Evolutionary conservation across 1,140 invertebrate species (phyloP).

Genomic region (Paramacrobiotus metropolitanus): DNA sequence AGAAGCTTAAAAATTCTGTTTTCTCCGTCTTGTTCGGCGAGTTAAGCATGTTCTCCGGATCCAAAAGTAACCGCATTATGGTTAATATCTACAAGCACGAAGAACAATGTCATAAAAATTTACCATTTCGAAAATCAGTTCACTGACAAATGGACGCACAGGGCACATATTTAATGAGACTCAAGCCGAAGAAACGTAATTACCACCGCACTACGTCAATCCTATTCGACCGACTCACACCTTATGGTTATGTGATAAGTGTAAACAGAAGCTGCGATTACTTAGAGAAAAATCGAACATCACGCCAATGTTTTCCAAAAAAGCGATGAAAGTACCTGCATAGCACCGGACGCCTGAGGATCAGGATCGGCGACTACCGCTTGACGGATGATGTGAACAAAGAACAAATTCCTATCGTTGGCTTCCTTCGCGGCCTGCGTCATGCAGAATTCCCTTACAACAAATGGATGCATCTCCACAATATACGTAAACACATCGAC

Average conservation of each 20-base stretch:
- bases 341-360: conserved; percentile 15
- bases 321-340: too few relatives aligned
- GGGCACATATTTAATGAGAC: too few relatives aligned
- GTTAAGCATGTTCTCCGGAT: conserved; percentile 90
- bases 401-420: neutral
- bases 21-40: conserved; percentile 60
- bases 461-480: conserved; percentile 89
- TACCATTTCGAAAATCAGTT: too few relatives aligned
- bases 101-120: too few relatives aligned
- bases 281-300: too few relatives aligned
- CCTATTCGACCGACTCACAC: too few relatives aligned
- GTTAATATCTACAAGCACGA: conserved; percentile 13
- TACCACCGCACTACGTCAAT: too few relatives aligned
- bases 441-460: conserved; percentile 69
- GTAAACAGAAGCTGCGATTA: too few relatives aligned
- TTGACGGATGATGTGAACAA: conserved; percentile 1
- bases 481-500: conserved; percentile 95
- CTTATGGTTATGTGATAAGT: too few relatives aligned
- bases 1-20: conserved; percentile 90
- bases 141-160: too few relatives aligned
- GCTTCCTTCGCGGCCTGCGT: neutral
- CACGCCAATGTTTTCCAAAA: too few relatives aligned
- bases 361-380: conserved; percentile 39
- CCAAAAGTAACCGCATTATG: conserved; percentile 70
- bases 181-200: too few relatives aligned